A percentile compares a stretch with the other conserved stretches of the same genome.
These are phyloP conservation scores for Allophyes oxyacanthae DNA, from an alignment of 2,888 invertebrate genomes.

Conservation along the genomic window DNA sequence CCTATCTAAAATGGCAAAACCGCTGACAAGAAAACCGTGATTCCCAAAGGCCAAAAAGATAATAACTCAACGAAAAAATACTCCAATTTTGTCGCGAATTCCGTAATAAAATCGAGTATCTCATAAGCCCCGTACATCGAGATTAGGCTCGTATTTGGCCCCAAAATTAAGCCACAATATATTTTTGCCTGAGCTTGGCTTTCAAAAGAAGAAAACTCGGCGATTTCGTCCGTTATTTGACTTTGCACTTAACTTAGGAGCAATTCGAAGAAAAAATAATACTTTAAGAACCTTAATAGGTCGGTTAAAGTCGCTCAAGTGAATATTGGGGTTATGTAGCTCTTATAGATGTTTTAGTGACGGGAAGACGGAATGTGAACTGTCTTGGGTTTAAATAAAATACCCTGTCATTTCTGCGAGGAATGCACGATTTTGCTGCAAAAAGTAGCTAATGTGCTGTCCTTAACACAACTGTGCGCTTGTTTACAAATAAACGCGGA, in stretches of 20 bases:
- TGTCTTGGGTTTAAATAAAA: slow-evolving; percentile 1
- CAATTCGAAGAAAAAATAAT: slow-evolving; percentile 46
- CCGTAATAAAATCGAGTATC: slow-evolving; percentile 43
- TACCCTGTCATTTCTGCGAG: background rate
- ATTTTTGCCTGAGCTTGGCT: slow-evolving; percentile 24
- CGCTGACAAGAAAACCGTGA: slow-evolving; percentile 19
- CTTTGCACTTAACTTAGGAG: slow-evolving; percentile 47
- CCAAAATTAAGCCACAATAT: slow-evolving; percentile 37
- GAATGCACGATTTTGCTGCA: too few species aligned
- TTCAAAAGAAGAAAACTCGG: slow-evolving; percentile 28
- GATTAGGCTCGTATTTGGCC: slow-evolving; percentile 45
- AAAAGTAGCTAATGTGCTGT: too few species aligned
- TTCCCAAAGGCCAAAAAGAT: slow-evolving; percentile 34
- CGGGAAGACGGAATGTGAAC: slow-evolving; percentile 6
- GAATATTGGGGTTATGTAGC: slow-evolving; percentile 25
- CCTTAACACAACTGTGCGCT: too few species aligned
- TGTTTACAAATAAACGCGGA: too few species aligned
- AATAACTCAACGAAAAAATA: slow-evolving; percentile 34
- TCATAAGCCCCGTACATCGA: slow-evolving; percentile 31
- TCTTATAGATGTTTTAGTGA: slow-evolving; percentile 13
- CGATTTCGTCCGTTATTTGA: slow-evolving; percentile 43
- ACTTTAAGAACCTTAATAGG: slow-evolving; percentile 37
- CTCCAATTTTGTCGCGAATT: slow-evolving; percentile 37
- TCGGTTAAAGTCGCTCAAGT: slow-evolving; percentile 30
- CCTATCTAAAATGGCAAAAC: slow-evolving; percentile 13